Percentiles rank a stretch among this genome's conserved stretches.
Conservation (phyloP, 2,888 invertebrate genomes). For the Pristionchus arcanus region DNA sequence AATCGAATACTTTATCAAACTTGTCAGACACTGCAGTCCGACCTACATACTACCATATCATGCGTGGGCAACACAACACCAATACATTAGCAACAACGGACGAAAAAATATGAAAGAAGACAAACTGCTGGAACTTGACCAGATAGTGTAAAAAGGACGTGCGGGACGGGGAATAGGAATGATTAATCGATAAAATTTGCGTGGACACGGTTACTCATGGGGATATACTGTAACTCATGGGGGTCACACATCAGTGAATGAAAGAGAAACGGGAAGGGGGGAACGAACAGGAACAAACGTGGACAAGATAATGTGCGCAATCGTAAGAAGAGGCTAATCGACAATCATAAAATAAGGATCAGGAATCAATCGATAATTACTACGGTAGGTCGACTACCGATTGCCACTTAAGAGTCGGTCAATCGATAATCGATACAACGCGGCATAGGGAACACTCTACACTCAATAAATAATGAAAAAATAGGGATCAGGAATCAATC, state of each 20-base stretch:
- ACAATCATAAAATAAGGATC: not conserved
- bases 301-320: constrained; percentile 42
- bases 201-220: not conserved
- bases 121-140: not conserved
- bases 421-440: too few relatives aligned
- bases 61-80: not conserved
- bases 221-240: not conserved
- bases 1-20: constrained; percentile 3
- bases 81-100: constrained; percentile 35
- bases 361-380: not conserved
- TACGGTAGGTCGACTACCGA: too few relatives aligned
- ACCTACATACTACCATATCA: not conserved
- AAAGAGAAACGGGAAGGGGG: constrained; percentile 17
- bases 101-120: not conserved
- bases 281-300: not conserved
- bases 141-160: not conserved
- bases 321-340: not conserved
- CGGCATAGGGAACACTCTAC: too few relatives aligned
- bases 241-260: constrained; percentile 21
- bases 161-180: not conserved
- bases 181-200: not conserved
- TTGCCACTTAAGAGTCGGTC: too few relatives aligned
- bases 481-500: not conserved
- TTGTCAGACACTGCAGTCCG: not conserved
- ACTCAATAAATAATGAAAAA: too few relatives aligned